phyloP scores from a whole-genome alignment of 2,888 invertebrate genomes.

The Leptopilina drosophilae region DNA sequence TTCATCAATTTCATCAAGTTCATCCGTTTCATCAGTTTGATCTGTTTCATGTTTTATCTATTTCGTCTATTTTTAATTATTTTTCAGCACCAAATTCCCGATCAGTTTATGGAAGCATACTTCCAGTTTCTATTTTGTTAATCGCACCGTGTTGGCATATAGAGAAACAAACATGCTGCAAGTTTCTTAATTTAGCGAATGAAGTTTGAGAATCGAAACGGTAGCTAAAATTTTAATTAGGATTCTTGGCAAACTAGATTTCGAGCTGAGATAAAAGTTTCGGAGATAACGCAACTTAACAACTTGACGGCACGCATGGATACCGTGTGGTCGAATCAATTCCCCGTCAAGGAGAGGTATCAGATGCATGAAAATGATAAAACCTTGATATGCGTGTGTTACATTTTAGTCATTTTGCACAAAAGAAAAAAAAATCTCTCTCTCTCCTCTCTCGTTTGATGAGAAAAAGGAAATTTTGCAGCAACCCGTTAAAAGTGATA shows the following conservation, averaged over 20 bases:
- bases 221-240: conserved; percentile 54
- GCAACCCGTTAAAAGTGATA: conserved; percentile 8
- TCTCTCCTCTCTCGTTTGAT: neutral
- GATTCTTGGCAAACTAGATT: conserved; percentile 45
- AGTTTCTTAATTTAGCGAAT: neutral
- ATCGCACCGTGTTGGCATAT: too few species aligned
- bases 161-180: too few species aligned
- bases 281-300: conserved; percentile 57
- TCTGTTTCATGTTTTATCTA: too few species aligned
- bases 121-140: too few species aligned
- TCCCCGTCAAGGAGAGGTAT: conserved; percentile 2
- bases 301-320: conserved; percentile 57
- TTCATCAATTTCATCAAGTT: too few species aligned
- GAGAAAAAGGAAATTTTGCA: conserved; percentile 3
- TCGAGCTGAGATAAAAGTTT: conserved; percentile 48
- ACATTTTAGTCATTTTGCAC: neutral
- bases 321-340: conserved; percentile 41
- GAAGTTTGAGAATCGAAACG: conserved; percentile 27
- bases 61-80: too few species aligned
- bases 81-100: too few species aligned
- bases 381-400: neutral
- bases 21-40: too few species aligned
- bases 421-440: neutral
- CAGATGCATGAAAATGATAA: conserved; percentile 23
- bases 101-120: too few species aligned